Evolutionary conservation across 1,140 invertebrate species (phyloP), one percentile per base, ranked within the genome.

Genomic region (Lasioglossum albipes): DNA sequence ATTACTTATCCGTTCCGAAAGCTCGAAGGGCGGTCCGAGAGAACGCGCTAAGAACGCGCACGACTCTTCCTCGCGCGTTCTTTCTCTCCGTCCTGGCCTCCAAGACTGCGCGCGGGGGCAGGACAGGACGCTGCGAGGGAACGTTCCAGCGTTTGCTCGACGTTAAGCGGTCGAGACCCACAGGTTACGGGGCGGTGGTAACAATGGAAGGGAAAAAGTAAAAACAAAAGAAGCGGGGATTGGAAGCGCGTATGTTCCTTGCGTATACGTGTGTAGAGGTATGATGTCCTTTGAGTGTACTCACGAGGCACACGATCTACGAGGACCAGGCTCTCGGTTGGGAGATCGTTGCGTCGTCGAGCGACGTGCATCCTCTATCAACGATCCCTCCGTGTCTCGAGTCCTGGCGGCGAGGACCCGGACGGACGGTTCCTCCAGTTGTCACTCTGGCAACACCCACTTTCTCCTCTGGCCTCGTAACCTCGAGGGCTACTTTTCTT

Each of bases 391-490:
- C 73, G 22, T 61, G 31, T 42, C 16, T 22, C 18, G 64, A 79
- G 59, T 84, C 71, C 82, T 62, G 65, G 62, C 64, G 52, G 41
- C 64, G 82, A 65, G 73, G 77, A 76, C 42, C 59, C 69, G 70
- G 18, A 71, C 20, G 73, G 52, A 36, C 36, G 36, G 78, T 70
- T 74, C 66, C 70, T 79, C 65, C 78, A 72, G 82, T 73, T 73
- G 69, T 74, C 64, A 77, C 74, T 81, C 79, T 80, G 87, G 86
- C 87, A 88, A 88, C 87, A 88, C 87, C 87, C 87, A 88, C 87
- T 88, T 88, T 87, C 86, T 87, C 79, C 81, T 79, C 81, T 88
- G 87, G 79, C 87, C 87, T 86, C 87, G 87, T 88, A 88, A 88
- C 86, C 87, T 81, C 87, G 82, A 87, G 75, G 84, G 65, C 79